Evolutionary conservation across 1,140 invertebrate genomes (phyloP), one percentile per base, ranked within the genome.

Genomic region (Caenorhabditis elegans): DNA sequence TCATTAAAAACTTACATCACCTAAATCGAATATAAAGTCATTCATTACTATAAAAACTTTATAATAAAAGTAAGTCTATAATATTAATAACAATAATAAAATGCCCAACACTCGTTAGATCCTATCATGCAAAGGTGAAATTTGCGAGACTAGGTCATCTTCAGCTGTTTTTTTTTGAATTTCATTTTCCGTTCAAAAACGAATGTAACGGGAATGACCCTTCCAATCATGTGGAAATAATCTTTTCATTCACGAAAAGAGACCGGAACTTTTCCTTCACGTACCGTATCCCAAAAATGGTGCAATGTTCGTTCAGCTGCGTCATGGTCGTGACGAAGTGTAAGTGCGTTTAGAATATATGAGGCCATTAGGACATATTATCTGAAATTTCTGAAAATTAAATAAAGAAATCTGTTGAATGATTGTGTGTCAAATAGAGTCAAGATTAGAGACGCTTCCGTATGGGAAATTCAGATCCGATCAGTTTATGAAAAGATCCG

Each of bases 281-380:
- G 8, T 70, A 70, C 60, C 60, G 60, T 70, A 39, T 70, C 60
- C 60, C 60, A 70, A 70, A 70, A 70, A 43, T 70, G 60, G n/a
- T 39, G 60, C n/a, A 70, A 70, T 2, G 60, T 70, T 39, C 60
- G 26, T n/a, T 70, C 60, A n/a, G 60, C 60, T 13, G 60, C 60
- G 34, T 70, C 60, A 36, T 70, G 60, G 28, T 70, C 60, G 34
- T 70, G 60, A 70, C 60, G 60, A 2, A 70, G 22, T 1, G 60
- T 70, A 1, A 70, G 60, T 10, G 60, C 60, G 34, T 70, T 70
- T 22, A 70, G n/a, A n/a, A 70, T 70, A 13, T 39, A 70, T 17
- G 60, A 70, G 26, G 60, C 60, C 60, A 70, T 70, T 70, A 34
- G 51, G 51, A 55, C 51, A 55, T 55, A 55, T 8, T 70, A 43